phyloP scores from a whole-genome alignment of 2,797 vertebrate genomes.

The Emydoidea blandingii region DNA sequence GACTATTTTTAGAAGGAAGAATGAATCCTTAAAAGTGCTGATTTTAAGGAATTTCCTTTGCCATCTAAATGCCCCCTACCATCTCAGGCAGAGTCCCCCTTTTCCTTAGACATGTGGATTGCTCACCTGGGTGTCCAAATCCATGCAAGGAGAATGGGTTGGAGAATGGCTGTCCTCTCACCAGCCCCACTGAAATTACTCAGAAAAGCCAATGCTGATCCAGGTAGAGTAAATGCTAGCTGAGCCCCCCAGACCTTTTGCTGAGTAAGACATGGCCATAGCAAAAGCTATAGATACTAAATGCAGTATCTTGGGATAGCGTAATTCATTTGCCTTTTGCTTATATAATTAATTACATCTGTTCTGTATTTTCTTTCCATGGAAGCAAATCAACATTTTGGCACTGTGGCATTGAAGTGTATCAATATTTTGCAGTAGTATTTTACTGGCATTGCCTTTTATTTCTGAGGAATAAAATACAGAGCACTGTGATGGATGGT shows the following conservation, averaged over 20 bases:
- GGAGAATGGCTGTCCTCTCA: background rate
- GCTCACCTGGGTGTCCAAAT: background rate
- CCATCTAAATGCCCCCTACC: background rate
- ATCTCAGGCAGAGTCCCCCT: background rate
- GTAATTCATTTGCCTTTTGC: background rate
- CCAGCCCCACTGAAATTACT: no score
- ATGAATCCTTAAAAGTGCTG: background rate
- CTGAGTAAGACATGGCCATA: background rate
- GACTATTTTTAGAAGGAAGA: background rate
- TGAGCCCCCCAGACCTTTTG: accelerated
- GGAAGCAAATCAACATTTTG: background rate
- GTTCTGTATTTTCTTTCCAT: background rate
- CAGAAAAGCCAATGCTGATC: accelerated
- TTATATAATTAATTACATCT: background rate
- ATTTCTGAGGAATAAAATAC: slow-evolving; percentile 17
- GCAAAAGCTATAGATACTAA: background rate
- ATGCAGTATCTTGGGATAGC: background rate
- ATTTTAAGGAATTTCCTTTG: background rate
- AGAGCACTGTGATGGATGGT: background rate
- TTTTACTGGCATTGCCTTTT: background rate
- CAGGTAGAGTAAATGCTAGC: background rate
- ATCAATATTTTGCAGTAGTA: background rate
- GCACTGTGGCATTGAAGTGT: background rate
- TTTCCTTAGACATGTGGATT: background rate
- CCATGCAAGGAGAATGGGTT: background rate